A percentile compares a stretch with the other conserved stretches of the same genome.
These are phyloP conservation scores for Stenichneumon culpator DNA, from an alignment of 2,888 invertebrate genomes.

Conservation along the genomic window DNA sequence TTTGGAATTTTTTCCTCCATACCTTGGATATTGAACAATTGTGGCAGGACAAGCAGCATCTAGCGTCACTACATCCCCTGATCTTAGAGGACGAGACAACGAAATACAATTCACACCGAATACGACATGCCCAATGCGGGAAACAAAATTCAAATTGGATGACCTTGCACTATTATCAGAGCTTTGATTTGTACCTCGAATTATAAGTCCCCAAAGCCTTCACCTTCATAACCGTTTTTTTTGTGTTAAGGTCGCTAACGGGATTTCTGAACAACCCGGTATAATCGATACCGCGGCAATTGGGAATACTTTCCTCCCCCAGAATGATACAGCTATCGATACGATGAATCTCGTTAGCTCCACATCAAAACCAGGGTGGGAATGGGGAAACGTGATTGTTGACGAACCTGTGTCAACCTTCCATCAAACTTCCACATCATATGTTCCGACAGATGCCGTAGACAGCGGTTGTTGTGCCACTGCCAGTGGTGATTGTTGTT, in stretches of 20 bases:
- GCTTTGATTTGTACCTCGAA: too few relatives aligned
- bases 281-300: neutral
- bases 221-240: neutral
- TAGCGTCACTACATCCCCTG: too few relatives aligned
- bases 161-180: too few relatives aligned
- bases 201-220: too few relatives aligned
- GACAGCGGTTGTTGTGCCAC: neutral
- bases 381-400: neutral
- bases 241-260: neutral
- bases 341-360: neutral
- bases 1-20: too few relatives aligned
- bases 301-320: neutral
- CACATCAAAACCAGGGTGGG: neutral
- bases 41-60: too few relatives aligned
- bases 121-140: too few relatives aligned
- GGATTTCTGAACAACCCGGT: neutral
- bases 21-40: too few relatives aligned
- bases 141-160: too few relatives aligned
- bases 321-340: neutral
- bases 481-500: neutral
- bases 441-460: neutral
- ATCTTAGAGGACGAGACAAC: too few relatives aligned
- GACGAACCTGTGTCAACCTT: constrained; percentile 3
- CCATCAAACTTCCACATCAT: neutral
- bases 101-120: too few relatives aligned